Evolutionary conservation across 2,888 invertebrate genomes (phyloP).

Genomic region (Dynastes maya): DNA sequence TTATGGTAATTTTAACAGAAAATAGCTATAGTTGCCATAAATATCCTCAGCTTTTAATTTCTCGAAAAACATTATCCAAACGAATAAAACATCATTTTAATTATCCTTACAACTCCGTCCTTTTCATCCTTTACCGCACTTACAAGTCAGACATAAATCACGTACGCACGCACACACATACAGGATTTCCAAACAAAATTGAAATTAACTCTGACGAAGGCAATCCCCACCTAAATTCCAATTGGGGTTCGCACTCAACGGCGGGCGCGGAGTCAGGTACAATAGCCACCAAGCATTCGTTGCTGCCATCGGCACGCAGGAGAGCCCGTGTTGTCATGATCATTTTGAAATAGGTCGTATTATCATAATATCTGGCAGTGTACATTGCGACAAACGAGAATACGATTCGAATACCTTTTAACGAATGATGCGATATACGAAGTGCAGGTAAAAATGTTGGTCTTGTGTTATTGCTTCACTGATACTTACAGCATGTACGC

Average conservation of each 20-base stretch:
- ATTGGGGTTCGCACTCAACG: conserved; percentile 36
- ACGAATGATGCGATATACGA: conserved; percentile 2
- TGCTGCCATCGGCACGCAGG: conserved; percentile 40
- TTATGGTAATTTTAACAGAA: too few species aligned
- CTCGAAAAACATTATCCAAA: not conserved
- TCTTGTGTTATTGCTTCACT: not conserved
- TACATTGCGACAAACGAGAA: conserved; percentile 56
- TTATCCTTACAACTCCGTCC: not conserved
- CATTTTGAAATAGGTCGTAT: conserved; percentile 66
- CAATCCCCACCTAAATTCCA: conserved; percentile 31
- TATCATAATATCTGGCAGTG: conserved; percentile 64
- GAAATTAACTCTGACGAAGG: conserved; percentile 37
- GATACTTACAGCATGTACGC: not conserved
- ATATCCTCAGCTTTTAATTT: conserved; percentile 6
- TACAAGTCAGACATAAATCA: conserved; percentile 27
- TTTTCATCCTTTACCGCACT: conserved; percentile 2
- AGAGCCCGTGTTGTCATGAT: conserved; percentile 60
- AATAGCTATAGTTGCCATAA: not conserved
- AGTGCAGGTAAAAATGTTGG: conserved; percentile 64
- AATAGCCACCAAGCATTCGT: conserved; percentile 27
- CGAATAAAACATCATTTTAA: conserved; percentile 16
- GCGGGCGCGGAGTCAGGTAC: conserved; percentile 37
- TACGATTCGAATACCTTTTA: conserved; percentile 52
- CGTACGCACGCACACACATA: conserved; percentile 21
- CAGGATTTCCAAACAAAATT: conserved; percentile 33